Percentiles rank a stretch among this genome's conserved stretches.
phyloP scores from a whole-genome alignment of 2,888 invertebrate species.

The Hybos culiciformis region DNA sequence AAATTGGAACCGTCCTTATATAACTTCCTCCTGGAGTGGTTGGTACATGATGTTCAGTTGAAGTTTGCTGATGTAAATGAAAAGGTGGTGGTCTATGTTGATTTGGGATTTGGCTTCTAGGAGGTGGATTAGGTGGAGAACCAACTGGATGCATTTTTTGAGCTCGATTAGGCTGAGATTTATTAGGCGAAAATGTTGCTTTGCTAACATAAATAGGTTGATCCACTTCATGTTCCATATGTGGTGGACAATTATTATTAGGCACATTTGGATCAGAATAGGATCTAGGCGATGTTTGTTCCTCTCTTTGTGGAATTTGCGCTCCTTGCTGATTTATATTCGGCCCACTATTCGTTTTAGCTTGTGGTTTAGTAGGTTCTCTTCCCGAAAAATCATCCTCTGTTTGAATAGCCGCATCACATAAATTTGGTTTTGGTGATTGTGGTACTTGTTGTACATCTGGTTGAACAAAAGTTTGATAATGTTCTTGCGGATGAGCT shows the following conservation, averaged over 20 bases:
- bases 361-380: constrained; percentile 21
- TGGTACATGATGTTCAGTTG: constrained; percentile 24
- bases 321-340: constrained; percentile 50
- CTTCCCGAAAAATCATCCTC: constrained; percentile 23
- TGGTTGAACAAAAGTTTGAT: constrained; percentile 17
- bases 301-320: constrained; percentile 67
- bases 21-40: constrained; percentile 29
- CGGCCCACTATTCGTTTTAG: constrained; percentile 20
- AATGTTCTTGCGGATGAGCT: constrained; percentile 12
- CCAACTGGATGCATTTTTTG: constrained; percentile 1
- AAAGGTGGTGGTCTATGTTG: constrained; percentile 9
- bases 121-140: constrained; percentile 4
- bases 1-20: constrained; percentile 75
- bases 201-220: constrained; percentile 15
- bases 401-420: constrained; percentile 36
- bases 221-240: constrained; percentile 17
- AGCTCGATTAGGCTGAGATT: constrained; percentile 6
- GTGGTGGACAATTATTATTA: constrained; percentile 14
- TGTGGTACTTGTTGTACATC: constrained; percentile 17
- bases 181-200: constrained; percentile 14
- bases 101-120: neutral
- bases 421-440: constrained; percentile 25
- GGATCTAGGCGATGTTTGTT: constrained; percentile 54
- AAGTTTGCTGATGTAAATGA: constrained; percentile 23
- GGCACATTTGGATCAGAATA: constrained; percentile 62